Evolutionary conservation across 2,888 invertebrate genomes (phyloP).

Genomic region (Cantharis rustica): DNA sequence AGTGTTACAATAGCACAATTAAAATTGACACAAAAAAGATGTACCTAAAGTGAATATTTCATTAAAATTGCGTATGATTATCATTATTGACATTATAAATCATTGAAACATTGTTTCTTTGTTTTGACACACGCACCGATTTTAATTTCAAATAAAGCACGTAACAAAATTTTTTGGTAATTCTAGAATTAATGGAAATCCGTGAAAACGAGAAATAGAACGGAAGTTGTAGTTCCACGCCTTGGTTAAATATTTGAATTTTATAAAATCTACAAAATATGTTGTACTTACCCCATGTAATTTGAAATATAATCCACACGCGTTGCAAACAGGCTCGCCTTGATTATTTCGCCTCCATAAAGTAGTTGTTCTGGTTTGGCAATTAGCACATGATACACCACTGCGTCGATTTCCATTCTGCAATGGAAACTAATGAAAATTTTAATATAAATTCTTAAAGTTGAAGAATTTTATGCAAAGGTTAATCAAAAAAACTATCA

Average conservation of each 20-base stretch:
- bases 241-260: background rate
- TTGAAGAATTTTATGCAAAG: background rate
- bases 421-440: conserved; percentile 47
- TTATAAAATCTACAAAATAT: background rate
- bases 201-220: conserved; percentile 3
- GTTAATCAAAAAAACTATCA: too few relatives aligned
- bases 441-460: conserved; percentile 23
- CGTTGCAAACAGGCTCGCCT: conserved; percentile 98
- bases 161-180: background rate
- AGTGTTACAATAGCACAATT: background rate
- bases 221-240: background rate
- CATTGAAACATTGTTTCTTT: background rate
- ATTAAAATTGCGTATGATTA: background rate
- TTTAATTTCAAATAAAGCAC: background rate
- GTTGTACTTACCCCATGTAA: conserved; percentile 71
- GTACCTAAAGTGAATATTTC: background rate
- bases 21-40: background rate
- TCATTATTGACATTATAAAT: background rate
- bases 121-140: background rate
- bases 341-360: conserved; percentile 97
- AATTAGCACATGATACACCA: conserved; percentile 94
- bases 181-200: background rate
- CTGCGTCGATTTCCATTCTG: conserved; percentile 66
- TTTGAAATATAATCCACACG: conserved; percentile 89
- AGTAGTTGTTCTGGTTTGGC: conserved; percentile 93